Evolutionary conservation across 2,797 vertebrate genomes (phyloP).

Genomic region (Masticophis lateralis): DNA sequence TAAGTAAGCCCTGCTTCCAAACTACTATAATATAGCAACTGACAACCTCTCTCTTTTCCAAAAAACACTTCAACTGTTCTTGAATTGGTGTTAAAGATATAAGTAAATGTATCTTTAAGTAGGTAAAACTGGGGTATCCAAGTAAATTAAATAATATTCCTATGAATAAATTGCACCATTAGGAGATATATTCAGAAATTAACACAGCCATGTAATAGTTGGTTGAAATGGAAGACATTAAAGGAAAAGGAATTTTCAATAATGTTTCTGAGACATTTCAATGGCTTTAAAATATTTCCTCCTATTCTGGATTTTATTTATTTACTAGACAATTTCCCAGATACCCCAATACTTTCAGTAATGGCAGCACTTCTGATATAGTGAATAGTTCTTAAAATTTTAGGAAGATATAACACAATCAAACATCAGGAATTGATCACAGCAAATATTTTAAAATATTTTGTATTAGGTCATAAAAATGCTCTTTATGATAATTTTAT

Average conservation of each 20-base stretch:
- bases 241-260: not conserved
- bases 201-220: not conserved
- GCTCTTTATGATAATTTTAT: not conserved
- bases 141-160: not conserved
- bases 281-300: not conserved
- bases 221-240: not conserved
- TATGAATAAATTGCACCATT: not conserved
- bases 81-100: not conserved
- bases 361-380: not conserved
- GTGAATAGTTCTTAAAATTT: not conserved
- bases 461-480: not conserved
- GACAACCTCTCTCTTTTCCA: not conserved
- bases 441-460: not conserved
- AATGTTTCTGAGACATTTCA: not conserved
- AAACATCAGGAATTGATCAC: not conserved
- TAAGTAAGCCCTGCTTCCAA: not conserved
- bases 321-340: not conserved
- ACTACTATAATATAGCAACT: not conserved
- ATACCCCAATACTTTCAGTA: not conserved
- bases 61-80: not conserved
- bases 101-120: not conserved
- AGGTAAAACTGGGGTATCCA: not conserved
- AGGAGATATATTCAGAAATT: not conserved
- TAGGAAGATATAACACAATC: not conserved
- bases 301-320: not conserved